These are phyloP conservation scores for Cygnus atratus DNA, from an alignment of 2,113 vertebrate species.

Conservation along the genomic window DNA sequence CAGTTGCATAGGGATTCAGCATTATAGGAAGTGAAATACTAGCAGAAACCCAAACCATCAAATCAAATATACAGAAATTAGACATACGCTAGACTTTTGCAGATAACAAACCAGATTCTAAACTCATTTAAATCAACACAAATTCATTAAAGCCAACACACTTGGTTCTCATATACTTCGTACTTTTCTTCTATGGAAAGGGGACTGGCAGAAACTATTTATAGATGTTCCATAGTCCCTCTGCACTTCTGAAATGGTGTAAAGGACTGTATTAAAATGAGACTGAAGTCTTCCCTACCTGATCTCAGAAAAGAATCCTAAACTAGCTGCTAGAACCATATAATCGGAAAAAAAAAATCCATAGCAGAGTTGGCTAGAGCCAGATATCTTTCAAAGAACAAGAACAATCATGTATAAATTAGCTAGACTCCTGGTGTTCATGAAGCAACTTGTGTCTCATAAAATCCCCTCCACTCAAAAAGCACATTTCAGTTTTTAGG, in stretches of 20 bases:
- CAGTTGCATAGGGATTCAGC: neutral
- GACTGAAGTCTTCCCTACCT: neutral
- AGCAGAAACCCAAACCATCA: neutral
- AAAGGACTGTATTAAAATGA: neutral
- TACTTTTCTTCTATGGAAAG: neutral
- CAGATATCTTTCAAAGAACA: neutral
- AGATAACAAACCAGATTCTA: neutral
- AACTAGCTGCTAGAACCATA: neutral
- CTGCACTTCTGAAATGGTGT: neutral
- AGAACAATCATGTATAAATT: neutral
- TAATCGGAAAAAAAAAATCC: neutral
- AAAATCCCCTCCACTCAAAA: neutral
- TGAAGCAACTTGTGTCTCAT: neutral
- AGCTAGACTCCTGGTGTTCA: neutral
- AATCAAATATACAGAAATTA: neutral
- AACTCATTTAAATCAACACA: neutral
- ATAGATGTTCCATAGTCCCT: neutral
- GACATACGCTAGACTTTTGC: neutral
- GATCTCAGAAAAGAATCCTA: neutral
- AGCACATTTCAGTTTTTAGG: neutral
- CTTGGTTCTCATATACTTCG: neutral
- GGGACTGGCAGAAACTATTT: neutral
- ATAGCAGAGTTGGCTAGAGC: neutral
- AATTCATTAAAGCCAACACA: neutral
- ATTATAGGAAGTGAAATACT: neutral